These are phyloP conservation scores for Geodia barretti DNA, from an alignment of 37 sponge, comb jelly and placozoan genomes.

Conservation along the genomic window DNA sequence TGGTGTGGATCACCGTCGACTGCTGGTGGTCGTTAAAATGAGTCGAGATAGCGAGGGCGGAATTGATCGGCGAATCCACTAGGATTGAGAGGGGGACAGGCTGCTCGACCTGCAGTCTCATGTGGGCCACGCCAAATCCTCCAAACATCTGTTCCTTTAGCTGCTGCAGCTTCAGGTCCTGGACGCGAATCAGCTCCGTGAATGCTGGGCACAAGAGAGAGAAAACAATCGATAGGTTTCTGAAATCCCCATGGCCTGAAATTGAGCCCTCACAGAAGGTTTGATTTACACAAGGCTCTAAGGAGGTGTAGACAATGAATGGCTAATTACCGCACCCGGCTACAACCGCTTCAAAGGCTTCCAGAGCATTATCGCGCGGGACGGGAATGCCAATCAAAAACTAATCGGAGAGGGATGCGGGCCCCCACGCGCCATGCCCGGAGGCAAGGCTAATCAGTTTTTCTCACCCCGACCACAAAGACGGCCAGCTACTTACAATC, in stretches of 20 bases:
- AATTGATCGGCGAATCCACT: neutral
- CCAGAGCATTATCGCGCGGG: too few species aligned
- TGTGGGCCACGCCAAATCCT: neutral
- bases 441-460: too few species aligned
- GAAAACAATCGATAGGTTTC: neutral
- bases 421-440: too few species aligned
- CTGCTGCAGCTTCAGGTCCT: slow-evolving; percentile 46
- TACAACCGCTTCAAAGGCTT: too few species aligned
- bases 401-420: neutral
- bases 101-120: slow-evolving; percentile 14
- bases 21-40: slow-evolving; percentile 47
- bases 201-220: neutral
- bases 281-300: neutral
- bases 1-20: neutral
- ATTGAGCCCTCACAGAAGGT: neutral
- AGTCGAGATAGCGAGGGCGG: slow-evolving; percentile 39
- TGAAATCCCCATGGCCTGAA: neutral
- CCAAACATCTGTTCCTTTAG: slow-evolving; percentile 25
- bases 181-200: slow-evolving; percentile 44
- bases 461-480: too few species aligned
- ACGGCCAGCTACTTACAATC: too few species aligned
- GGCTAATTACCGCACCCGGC: neutral
- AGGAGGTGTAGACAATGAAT: neutral
- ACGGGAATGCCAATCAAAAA: neutral
- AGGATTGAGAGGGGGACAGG: slow-evolving; percentile 23